Conservation (phyloP, 2,888 invertebrate species). For the Galerucella calmariensis region DNA sequence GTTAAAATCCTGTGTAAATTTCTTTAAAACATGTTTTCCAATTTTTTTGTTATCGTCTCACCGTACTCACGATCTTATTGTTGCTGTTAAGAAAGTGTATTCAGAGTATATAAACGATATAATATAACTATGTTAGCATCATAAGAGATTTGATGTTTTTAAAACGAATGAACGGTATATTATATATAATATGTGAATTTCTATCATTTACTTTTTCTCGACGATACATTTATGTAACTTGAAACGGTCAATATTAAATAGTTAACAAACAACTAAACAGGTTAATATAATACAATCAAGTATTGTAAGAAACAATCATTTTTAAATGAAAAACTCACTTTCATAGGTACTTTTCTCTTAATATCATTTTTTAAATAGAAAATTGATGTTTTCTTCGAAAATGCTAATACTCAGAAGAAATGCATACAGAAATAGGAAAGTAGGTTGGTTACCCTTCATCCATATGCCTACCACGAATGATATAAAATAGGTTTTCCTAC, state of each 20-base stretch:
- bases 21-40: not conserved
- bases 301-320: conserved; percentile 45
- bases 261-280: conserved; percentile 38
- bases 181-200: conserved; percentile 13
- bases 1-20: conserved; percentile 5
- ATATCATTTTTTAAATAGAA: not conserved
- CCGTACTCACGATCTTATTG: conserved; percentile 43
- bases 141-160: conserved; percentile 34
- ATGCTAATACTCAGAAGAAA: no score
- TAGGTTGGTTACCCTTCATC: no score
- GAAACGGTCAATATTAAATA: conserved; percentile 40
- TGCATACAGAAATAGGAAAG: no score
- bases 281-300: conserved; percentile 44
- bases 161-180: conserved; percentile 6
- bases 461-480: no score
- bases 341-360: conserved; percentile 40
- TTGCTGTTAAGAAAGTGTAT: conserved; percentile 42
- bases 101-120: conserved; percentile 35
- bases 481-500: no score
- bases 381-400: not conserved
- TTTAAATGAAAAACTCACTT: conserved; percentile 30
- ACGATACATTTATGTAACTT: conserved; percentile 1
- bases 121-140: conserved; percentile 41
- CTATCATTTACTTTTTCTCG: conserved; percentile 8
- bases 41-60: conserved; percentile 21